Base-by-base conservation (phyloP, 2,888 invertebrate genomes). In the Erpobdella octoculata region DNA sequence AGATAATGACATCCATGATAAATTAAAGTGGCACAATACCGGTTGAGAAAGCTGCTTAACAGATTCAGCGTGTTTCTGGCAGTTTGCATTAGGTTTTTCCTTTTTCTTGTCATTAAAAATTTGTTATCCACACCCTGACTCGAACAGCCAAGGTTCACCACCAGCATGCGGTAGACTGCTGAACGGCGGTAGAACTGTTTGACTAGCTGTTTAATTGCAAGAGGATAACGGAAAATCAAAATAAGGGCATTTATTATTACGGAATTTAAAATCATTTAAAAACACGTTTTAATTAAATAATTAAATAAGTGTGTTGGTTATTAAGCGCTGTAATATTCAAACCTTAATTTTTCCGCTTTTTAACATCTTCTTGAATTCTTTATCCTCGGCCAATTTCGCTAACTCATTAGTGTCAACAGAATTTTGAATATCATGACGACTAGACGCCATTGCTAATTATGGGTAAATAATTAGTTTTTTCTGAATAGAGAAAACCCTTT, bases 101-200 rank as follows among this genome's bases (percentile, higher is more conserved):
- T 53, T 15, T 53, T 53, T 53, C 53, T 53, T 9, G 53, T 25
- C 53, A 53, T 53, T 28, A 53, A 53, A 28, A 25, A 53, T 15
- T 53, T 53, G 53, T 21, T 28, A 8, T 53, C 53, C 4, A 53
- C 53, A 2, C 53, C 53, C n/a, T 53, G 53, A 53, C 53, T 53
- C 21, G 53, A 25, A 8, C 53, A 53, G 1, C 53, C 53, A 21
- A 53, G 28, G n/a, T 53, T 53, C 21, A 53, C 28, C 21, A 53
- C 53, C 53, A 53, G 53, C 53, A 53, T 53, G 21, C 53, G 4
- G 15, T 53, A 53, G 5, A 15, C 53, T 53, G 53, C 53, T 2
- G 53, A 53, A 53, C 53, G 21, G 1, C 53, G 53, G 53, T 53
- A 53, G 53, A 53, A 53, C 53, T 53, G 53, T 28, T 53, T 53